phyloP scores from a whole-genome alignment of 2,797 vertebrate species.

The Lepus townsendii region DNA sequence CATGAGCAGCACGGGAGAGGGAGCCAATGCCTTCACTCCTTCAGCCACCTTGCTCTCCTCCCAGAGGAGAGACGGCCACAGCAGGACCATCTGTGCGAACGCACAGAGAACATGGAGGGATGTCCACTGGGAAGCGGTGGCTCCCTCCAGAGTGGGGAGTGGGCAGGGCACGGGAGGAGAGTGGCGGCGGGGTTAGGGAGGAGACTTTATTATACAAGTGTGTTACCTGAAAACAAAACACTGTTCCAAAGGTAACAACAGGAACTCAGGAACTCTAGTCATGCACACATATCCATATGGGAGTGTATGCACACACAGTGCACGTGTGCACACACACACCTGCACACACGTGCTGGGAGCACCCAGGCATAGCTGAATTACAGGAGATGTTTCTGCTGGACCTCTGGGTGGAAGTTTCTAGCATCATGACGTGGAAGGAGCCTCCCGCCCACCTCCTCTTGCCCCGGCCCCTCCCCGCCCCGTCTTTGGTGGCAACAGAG shows the following conservation, averaged over 20 bases:
- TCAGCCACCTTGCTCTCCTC: not conserved
- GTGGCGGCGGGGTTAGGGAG: too few species aligned
- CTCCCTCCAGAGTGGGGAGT: not conserved
- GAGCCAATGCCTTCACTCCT: not conserved
- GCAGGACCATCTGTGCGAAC: not conserved
- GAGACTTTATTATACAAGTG: not conserved
- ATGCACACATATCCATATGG: not conserved
- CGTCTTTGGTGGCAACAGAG: too few species aligned
- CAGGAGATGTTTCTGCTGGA: not conserved
- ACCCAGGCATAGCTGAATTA: not conserved
- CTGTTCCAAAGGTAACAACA: not conserved
- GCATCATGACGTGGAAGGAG: not conserved
- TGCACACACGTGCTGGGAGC: not conserved
- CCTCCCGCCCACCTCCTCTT: not conserved
- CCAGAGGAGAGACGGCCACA: not conserved
- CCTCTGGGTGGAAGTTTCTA: accelerated
- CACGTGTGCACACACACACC: too few species aligned
- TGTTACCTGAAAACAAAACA: not conserved
- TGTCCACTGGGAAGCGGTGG: accelerated
- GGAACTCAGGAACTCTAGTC: not conserved
- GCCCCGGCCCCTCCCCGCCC: too few species aligned
- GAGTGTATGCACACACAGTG: not conserved
- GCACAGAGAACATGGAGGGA: too few species aligned
- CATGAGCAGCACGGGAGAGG: not conserved
- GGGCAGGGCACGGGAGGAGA: accelerated